Conservation (phyloP, 2,797 vertebrate species). For the Philypnodon macrostomus region DNA sequence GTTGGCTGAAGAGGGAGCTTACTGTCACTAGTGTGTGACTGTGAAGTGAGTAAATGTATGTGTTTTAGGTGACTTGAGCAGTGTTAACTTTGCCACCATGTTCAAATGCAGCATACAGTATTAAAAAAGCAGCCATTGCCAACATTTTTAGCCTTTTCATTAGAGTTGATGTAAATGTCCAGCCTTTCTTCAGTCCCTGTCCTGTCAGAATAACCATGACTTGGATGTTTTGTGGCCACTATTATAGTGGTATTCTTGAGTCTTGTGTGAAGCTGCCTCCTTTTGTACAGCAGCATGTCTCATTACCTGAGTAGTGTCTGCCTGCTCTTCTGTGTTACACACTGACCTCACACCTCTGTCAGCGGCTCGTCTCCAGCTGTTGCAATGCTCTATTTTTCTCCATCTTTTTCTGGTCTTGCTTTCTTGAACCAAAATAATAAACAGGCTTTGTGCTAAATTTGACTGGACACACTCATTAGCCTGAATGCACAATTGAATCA, state of each 20-base stretch:
- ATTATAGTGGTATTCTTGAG: slow-evolving; percentile 10
- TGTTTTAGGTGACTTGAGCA: too few relatives aligned
- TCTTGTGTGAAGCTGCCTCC: slow-evolving; percentile 10
- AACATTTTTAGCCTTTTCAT: too few relatives aligned
- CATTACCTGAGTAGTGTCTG: slow-evolving; percentile 48
- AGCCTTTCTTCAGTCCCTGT: slow-evolving; percentile 1
- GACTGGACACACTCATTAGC: neutral
- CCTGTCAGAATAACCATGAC: slow-evolving; percentile 2
- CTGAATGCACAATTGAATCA: neutral
- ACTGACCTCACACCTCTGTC: slow-evolving; percentile 47
- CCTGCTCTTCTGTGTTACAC: slow-evolving; percentile 31
- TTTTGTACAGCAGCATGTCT: slow-evolving; percentile 41
- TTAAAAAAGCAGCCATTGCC: too few relatives aligned
- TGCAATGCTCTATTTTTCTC: slow-evolving; percentile 5
- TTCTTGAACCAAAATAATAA: slow-evolving; percentile 12
- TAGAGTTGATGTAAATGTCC: slow-evolving; percentile 16
- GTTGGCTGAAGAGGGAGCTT: too few relatives aligned
- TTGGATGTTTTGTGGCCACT: slow-evolving; percentile 18
- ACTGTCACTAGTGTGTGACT: too few relatives aligned
- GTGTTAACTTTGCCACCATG: too few relatives aligned
- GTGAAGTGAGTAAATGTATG: too few relatives aligned
- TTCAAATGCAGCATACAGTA: too few relatives aligned
- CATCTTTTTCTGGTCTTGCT: neutral
- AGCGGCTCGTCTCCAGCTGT: slow-evolving; percentile 26
- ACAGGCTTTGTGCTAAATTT: slow-evolving; percentile 7